Evolutionary conservation across 2,113 vertebrate genomes (phyloP).

Genomic region (Lophochroa leadbeateri): DNA sequence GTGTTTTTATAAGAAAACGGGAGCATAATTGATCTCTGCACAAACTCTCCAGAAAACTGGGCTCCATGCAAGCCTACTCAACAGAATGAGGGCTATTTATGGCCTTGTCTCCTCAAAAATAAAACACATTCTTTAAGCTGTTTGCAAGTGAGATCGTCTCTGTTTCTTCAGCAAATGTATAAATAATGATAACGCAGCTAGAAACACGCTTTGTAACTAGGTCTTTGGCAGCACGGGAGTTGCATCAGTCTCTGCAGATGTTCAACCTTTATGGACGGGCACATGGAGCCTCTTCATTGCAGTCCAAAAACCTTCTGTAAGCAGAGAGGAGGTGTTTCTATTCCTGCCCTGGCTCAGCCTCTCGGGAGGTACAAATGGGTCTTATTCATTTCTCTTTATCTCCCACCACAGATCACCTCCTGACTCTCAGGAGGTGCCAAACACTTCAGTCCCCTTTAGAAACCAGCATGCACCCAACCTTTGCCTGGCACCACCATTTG

Average conservation of each 20-base stretch:
- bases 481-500: fast-evolving
- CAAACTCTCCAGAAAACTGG: background rate
- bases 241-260: constrained; percentile 31
- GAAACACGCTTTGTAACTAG: background rate
- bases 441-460: background rate
- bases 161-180: background rate
- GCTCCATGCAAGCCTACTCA: background rate
- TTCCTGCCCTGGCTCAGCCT: background rate
- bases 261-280: background rate
- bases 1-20: background rate
- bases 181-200: constrained; percentile 7
- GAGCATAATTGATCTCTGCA: background rate
- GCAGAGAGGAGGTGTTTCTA: background rate
- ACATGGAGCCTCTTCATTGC: background rate
- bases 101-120: constrained; percentile 7
- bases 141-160: constrained; percentile 4
- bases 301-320: background rate
- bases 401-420: background rate
- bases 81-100: constrained; percentile 29
- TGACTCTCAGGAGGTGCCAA: background rate
- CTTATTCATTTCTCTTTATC: background rate
- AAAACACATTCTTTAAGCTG: background rate
- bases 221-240: background rate
- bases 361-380: background rate
- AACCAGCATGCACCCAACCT: background rate